Evolutionary conservation across 2,113 vertebrate species (phyloP).

Genomic region (Strix uralensis): DNA sequence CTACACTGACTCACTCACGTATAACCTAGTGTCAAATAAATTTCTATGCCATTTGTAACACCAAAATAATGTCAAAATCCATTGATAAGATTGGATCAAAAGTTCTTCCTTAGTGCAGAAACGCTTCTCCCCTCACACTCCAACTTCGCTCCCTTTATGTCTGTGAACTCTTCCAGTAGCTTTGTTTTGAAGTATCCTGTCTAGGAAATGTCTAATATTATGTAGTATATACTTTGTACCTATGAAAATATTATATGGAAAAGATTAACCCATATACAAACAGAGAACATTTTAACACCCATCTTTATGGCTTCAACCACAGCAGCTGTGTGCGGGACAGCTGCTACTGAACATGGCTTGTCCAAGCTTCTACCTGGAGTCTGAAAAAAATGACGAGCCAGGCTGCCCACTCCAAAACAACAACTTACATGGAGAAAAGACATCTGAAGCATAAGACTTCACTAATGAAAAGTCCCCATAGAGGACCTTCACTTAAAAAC

Average conservation of each 20-base stretch:
- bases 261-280: background rate
- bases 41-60: background rate
- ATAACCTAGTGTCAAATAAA: background rate
- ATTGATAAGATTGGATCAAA: background rate
- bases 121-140: background rate
- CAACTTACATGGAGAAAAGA: accelerated
- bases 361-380: background rate
- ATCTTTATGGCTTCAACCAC: background rate
- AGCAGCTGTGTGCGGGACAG: background rate
- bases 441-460: background rate
- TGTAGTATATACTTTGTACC: accelerated
- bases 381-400: background rate
- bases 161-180: background rate
- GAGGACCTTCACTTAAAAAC: background rate
- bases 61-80: background rate
- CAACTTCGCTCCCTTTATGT: background rate
- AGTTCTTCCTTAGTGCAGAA: background rate
- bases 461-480: background rate
- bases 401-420: background rate
- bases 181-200: background rate
- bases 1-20: background rate
- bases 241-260: background rate
- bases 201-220: background rate
- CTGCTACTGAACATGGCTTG: background rate
- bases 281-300: background rate